Evolutionary conservation across 2,797 vertebrate genomes (phyloP).

Genomic region (Botia almorhae): DNA sequence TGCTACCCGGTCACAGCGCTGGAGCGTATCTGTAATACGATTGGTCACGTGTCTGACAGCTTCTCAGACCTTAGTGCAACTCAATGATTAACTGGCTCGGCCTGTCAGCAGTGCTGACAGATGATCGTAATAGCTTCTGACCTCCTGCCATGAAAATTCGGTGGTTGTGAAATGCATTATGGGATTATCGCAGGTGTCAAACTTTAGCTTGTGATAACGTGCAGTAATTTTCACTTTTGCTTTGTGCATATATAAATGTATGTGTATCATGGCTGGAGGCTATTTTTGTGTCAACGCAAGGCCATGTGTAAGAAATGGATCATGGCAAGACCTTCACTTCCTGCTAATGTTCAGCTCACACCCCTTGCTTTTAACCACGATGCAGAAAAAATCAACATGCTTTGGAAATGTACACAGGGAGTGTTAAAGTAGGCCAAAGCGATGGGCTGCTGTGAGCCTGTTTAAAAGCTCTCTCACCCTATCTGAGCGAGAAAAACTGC

Average conservation of each 20-base stretch:
- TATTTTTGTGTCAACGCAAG: constrained; percentile 34
- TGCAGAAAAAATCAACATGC: constrained; percentile 45
- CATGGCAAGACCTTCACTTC: constrained; percentile 46
- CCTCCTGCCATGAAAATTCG: constrained; percentile 1
- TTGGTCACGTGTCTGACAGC: constrained; percentile 19
- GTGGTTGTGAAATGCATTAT: neutral
- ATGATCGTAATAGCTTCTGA: constrained; percentile 27
- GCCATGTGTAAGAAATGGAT: constrained; percentile 48
- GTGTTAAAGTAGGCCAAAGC: constrained; percentile 62
- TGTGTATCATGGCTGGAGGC: neutral
- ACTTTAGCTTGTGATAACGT: constrained; percentile 10
- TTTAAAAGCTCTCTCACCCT: constrained; percentile 58
- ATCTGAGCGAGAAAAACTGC: constrained; percentile 50
- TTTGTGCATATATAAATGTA: neutral
- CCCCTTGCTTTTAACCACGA: constrained; percentile 48
- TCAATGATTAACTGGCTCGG: constrained; percentile 11
- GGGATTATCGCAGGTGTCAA: neutral
- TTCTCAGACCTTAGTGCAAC: constrained; percentile 9
- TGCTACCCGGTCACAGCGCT: neutral
- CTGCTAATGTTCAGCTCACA: constrained; percentile 42
- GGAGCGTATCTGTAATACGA: neutral
- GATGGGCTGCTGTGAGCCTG: constrained; percentile 52
- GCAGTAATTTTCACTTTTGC: constrained; percentile 2
- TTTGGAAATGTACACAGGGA: constrained; percentile 58
- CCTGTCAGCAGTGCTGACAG: constrained; percentile 28